Evolutionary conservation across 2,888 invertebrate species (phyloP).

Genomic region (Mythimna loreyi): DNA sequence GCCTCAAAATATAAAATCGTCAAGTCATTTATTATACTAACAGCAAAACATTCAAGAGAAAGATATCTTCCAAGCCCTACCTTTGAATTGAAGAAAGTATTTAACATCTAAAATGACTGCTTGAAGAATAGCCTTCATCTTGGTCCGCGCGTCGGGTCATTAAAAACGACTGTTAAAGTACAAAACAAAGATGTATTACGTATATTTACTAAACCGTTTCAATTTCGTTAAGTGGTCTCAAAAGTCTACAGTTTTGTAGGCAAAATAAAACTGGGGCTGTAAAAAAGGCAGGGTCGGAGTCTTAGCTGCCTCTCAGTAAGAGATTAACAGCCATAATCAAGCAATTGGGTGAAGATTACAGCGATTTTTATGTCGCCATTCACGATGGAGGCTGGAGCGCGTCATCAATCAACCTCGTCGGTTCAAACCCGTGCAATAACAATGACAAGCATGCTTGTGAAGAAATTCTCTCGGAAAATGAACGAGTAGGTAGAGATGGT

Average conservation of each 20-base stretch:
- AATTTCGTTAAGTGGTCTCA: slow-evolving; percentile 86
- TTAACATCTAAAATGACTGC: slow-evolving; percentile 38
- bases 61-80: slow-evolving; percentile 26
- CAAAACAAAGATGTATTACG: slow-evolving; percentile 73
- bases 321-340: slow-evolving; percentile 89
- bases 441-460: slow-evolving; percentile 75
- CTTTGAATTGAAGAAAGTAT: slow-evolving; percentile 40
- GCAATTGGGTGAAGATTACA: slow-evolving; percentile 87
- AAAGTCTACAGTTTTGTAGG: slow-evolving; percentile 82
- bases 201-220: slow-evolving; percentile 77
- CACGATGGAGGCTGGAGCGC: slow-evolving; percentile 68
- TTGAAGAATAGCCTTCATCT: slow-evolving; percentile 32
- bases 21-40: slow-evolving; percentile 51
- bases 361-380: slow-evolving; percentile 84
- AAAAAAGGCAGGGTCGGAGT: slow-evolving; percentile 75
- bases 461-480: slow-evolving; percentile 66
- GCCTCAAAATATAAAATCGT: slow-evolving; percentile 32
- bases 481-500: slow-evolving; percentile 60
- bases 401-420: slow-evolving; percentile 76
- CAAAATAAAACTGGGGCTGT: slow-evolving; percentile 83
- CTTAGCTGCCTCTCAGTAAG: slow-evolving; percentile 78
- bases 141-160: slow-evolving; percentile 51
- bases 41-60: slow-evolving; percentile 39
- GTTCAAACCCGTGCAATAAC: slow-evolving; percentile 79
- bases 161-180: slow-evolving; percentile 67